A percentile compares a stretch with the other conserved stretches of the same genome.
phyloP scores from a whole-genome alignment of 2,797 vertebrate species.

The Cephalopachus bancanus region DNA sequence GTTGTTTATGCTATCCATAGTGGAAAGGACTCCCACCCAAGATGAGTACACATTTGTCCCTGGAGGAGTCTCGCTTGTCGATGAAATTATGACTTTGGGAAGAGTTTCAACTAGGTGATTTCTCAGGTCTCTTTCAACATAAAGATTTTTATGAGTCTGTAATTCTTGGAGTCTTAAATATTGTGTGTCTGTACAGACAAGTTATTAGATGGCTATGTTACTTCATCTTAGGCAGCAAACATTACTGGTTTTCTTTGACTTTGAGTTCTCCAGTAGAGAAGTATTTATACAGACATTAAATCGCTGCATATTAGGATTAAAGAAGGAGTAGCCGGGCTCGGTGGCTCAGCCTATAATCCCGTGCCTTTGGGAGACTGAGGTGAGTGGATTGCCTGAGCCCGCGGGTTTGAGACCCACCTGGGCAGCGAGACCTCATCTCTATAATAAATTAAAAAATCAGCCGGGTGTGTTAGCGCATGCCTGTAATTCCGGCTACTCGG shows the following conservation, averaged over 20 bases:
- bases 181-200: background rate
- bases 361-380: too few relatives aligned
- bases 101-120: conserved; percentile 15
- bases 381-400: too few relatives aligned
- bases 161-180: conserved; percentile 50
- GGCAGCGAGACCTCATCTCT: too few relatives aligned
- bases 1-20: background rate
- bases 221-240: conserved; percentile 20
- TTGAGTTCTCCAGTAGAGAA: conserved; percentile 52
- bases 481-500: too few relatives aligned
- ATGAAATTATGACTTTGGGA: background rate
- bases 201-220: background rate
- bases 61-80: background rate
- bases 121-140: conserved; percentile 21
- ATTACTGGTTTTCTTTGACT: conserved; percentile 35
- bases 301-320: background rate
- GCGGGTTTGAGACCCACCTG: too few relatives aligned
- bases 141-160: conserved; percentile 37
- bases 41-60: background rate
- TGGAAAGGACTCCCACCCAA: background rate
- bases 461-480: too few relatives aligned
- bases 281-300: conserved; percentile 23
- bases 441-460: too few relatives aligned
- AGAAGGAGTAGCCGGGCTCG: background rate
- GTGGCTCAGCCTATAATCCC: too few relatives aligned